Base-by-base conservation (phyloP, 2,113 vertebrate genomes). In the Sebastes fasciatus region DNA sequence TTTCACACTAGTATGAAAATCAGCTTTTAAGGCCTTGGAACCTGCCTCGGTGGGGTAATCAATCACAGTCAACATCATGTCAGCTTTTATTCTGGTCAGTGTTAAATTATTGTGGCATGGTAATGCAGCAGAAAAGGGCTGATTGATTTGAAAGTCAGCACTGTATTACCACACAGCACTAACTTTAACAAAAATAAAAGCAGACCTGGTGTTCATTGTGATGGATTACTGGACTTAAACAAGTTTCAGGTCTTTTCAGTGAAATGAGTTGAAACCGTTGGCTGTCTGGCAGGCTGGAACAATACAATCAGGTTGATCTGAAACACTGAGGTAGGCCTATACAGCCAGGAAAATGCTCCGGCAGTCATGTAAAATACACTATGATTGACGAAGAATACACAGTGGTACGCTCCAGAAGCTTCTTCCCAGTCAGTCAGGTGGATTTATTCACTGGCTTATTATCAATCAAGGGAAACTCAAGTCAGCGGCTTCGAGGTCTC, bases 51-150 rank as follows among this genome's bases (percentile, higher is more conserved):
- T 26, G 16, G 70, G 45, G 61, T 75, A 54, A 79, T 88, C 62
- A 55, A 73, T 85, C 82, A 88, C 60, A 62, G 71, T 61, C 73
- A 55, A 62, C 54, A 67, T 42, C 40, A 49, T 45, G 79, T 62
- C 70, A 68, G 16, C 61, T 68, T 66, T 67, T 49, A 88, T 67
- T 77, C 64, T 46, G 72, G 67, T 80, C 77, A 80, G 1, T 63
- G 54, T 55, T 77, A 26, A 77, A 70, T 73, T 61, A 83, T 23
- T 66, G 21, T 52, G 60, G 23, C 40, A 61, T 51, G 40, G 54
- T 74, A 80, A 83, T 65, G 58, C 52, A 43, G 55, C 43, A 64
- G 19, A 80, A 34, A 57, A 55, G 63, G 66, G 34, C 73, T 78
- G 45, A 71, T 51, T 80, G 46, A 82, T 79, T 19, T 21, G 45